Percentiles rank a stretch among this genome's conserved stretches.
Conservation (phyloP, 1,140 invertebrate genomes). For the Kradibia gibbosae region DNA sequence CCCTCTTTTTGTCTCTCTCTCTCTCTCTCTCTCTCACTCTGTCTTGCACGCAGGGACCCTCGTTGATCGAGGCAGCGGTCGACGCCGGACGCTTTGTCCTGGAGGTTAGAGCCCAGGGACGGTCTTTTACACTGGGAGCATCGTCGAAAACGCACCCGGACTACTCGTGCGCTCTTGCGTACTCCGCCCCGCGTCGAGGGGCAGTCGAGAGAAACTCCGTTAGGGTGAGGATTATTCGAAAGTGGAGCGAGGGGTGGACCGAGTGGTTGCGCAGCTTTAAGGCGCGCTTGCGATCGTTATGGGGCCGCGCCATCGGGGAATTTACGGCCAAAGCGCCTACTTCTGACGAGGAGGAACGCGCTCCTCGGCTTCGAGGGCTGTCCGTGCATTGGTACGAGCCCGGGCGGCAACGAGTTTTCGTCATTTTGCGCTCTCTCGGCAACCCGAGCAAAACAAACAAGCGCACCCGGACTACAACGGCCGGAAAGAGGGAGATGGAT, state of each 20-base stretch:
- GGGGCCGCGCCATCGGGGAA: not conserved
- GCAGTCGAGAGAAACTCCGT: not conserved
- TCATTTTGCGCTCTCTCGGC: slow-evolving; percentile 30
- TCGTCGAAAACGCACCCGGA: too few species aligned
- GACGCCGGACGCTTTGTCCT: not conserved
- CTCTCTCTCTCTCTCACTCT: too few species aligned
- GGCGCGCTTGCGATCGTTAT: slow-evolving; percentile 36
- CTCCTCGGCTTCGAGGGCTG: not conserved
- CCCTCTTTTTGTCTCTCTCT: too few species aligned
- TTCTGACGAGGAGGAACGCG: not conserved
- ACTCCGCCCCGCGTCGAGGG: too few species aligned
- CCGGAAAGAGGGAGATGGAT: slow-evolving; percentile 38
- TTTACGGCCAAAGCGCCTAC: not conserved
- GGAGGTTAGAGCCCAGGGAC: not conserved
- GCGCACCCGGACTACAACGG: slow-evolving; percentile 33
- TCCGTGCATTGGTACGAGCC: not conserved
- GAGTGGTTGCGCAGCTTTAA: slow-evolving; percentile 37
- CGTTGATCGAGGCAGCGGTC: too few species aligned
- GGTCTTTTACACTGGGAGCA: too few species aligned
- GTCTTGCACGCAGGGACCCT: too few species aligned
- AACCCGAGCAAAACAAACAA: slow-evolving; percentile 40
- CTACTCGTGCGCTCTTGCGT: too few species aligned
- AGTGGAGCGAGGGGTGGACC: not conserved
- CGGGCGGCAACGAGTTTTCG: slow-evolving; percentile 36
- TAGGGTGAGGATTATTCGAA: not conserved